Base-by-base conservation (phyloP, 2,888 invertebrate species). In the Euproctis similis region DNA sequence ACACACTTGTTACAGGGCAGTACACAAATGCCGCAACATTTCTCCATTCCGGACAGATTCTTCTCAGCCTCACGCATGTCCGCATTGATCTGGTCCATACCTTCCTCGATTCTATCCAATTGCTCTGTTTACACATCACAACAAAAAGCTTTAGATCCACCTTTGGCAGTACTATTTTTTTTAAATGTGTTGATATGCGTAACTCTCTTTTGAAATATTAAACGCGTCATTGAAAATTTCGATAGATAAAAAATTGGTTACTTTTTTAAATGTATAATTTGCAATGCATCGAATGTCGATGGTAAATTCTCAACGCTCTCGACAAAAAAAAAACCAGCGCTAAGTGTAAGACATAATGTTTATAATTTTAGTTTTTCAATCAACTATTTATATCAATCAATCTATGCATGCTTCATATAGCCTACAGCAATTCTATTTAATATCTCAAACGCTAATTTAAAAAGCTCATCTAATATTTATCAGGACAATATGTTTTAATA, bases 21-120 rank as follows among this genome's bases (percentile, higher is more conserved):
- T 35, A 97, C 97, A 86, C 98, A 99, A 62, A 99, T 91, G 35
- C 98, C 98, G 81, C 99, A 99, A 84, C 98, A 99, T 84, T 99
- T 99, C 87, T 99, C 99, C 97, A 99, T 97, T 46, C 98, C 98
- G 52, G 98, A 98, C 59, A 99, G 89, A 85, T 99, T 98, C 86
- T 99, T 98, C 86, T 99, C 99, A 9, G 99, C 99, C 78, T 99
- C 98, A 65, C 93, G 92, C 99, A 99, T 99, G 80, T 99, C 99
- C 45, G 96, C 93, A 86, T 99, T 99, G 86, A 99, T 99, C 85
- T 98, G 97, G 86, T 99, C 99, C 97, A 99, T 97, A 21, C 98
- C 98, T 87, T 98, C 98, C 86, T 99, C 99, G 84, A 98, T 96
- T 64, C 98, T 92, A 86, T 99, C 99, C 91, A 99, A 88, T 95